Base-by-base conservation (phyloP, 1,140 invertebrate genomes). In the Euwallacea fornicatus region DNA sequence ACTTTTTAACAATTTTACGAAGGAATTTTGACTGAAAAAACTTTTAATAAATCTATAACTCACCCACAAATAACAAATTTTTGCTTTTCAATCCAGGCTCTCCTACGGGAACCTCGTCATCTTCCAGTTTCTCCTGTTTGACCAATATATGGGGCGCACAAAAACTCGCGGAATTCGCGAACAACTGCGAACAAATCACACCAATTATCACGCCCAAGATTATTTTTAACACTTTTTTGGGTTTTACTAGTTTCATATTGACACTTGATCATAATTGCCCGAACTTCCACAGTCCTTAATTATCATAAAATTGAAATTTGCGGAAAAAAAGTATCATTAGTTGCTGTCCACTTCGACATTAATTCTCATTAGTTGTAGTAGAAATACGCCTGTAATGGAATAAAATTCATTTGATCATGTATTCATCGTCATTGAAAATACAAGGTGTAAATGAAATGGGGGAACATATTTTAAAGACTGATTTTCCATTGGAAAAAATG, bases 201-300 rank as follows among this genome's bases (percentile, higher is more conserved):
- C 81, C 81, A 53, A 81, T 55, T 8, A 79, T 59, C 41, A 82
- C 66, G 47, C 81, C 81, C 42, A 80, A 68, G 44, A 81, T 33
- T 61, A 81, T 47, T 69, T 80, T 80, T 64, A 79, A 74, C 16
- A 80, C 68, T 66, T 75, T 77, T 76, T 78, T 79, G 75, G 78
- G 72, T 72, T 63, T 75, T 54, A 69, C 74, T 69, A 74, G 75
- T 62, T 69, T 69, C 59, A n/a, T 33, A 67, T 33, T 7, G 43
- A 54, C 58, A 66, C n/a, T 63, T 46, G 59, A 33, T 58, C 67
- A 69, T 69, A 55, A 69, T 69, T 61, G 21, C 59, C 59, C 33
- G 42, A 33, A 42, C n/a, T 15, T 58, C 55, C 10, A 6, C 55
- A 15, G 13, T 58, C 13, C 10, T 33, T 6, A 58, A 58, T 10